Base-by-base conservation (phyloP, 2,797 vertebrate genomes). In the Cynopterus sphinx region DNA sequence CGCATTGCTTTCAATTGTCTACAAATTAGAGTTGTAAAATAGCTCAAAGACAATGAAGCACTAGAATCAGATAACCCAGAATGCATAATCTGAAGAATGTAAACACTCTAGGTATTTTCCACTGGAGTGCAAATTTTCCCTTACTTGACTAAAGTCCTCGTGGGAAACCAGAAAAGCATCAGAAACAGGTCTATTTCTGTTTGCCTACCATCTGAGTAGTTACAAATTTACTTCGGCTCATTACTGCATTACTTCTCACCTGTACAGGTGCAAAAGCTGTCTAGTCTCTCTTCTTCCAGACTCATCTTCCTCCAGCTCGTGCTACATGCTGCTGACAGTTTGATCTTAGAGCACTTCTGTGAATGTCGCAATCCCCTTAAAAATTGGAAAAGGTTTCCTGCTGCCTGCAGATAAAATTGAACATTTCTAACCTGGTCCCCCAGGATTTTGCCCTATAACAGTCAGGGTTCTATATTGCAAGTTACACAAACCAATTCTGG, bases 351-450 rank as follows among this genome's bases (percentile, higher is more conserved):
- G 43, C 19, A 43, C 57, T 36, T 93, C 31, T 46, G 83, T 84
- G 79, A 87, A 81, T 46, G 65, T 70, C 51, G 81, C 41, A 73
- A 26, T 70, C 33, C 39, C 57, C 82, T 91, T 91, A 77, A 86
- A 91, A 89, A 59, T 65, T 68, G 39, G n/a, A 85, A 95, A 59
- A 24, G 57, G 39, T 67, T 81, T 68, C 86, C 83, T 91, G 93
- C n/a, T 93, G 70, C 53, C 84, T 87, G 31, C 9, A 83, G 88
- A 90, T 86, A 82, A 74, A 75, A 75, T 22, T 61, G 90, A 59
- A 79, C 96, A 96, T 65, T 59, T 94, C 59, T 87, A 91, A 59
- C 77, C 67, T 83, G 65, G 74, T 73, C 22, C 36, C 33, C 57
- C n/a, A 89, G 41, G 63, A 87, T 71, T 87, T 83, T 92, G 55